A percentile compares a stretch with the other conserved stretches of the same genome.
Evolutionary conservation across 2,113 vertebrate species (phyloP).

Genomic region (Merops nubicus): DNA sequence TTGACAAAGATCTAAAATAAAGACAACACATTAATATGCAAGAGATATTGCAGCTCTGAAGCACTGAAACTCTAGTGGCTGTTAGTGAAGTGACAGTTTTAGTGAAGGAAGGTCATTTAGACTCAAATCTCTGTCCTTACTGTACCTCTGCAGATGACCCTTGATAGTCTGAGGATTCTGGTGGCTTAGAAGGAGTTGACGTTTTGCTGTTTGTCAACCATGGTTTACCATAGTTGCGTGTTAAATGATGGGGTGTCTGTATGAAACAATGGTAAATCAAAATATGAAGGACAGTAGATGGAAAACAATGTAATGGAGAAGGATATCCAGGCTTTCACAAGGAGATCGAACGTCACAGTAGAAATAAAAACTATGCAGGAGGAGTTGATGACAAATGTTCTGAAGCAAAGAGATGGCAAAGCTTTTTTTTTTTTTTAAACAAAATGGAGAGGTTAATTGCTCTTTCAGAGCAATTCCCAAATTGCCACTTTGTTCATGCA

Average conservation of each 20-base stretch:
- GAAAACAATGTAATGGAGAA: constrained; percentile 74
- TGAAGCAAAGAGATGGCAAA: neutral
- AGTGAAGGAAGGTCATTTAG: constrained; percentile 63
- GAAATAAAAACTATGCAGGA: constrained; percentile 53
- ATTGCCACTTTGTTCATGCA: neutral
- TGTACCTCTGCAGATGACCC: constrained; percentile 96
- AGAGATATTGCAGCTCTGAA: constrained; percentile 5
- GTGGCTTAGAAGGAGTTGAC: constrained; percentile 93
- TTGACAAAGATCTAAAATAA: constrained; percentile 22
- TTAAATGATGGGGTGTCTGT: constrained; percentile 97
- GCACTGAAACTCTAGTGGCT: constrained; percentile 53
- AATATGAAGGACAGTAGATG: constrained; percentile 75
- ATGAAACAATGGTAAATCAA: constrained; percentile 94
- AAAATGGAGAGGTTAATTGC: neutral
- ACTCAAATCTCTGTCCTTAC: constrained; percentile 76
- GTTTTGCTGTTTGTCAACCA: constrained; percentile 99
- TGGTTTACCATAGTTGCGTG: constrained; percentile 99
- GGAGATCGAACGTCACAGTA: constrained; percentile 39
- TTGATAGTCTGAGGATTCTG: constrained; percentile 92
- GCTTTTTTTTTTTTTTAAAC: neutral
- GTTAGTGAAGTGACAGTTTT: constrained; percentile 70
- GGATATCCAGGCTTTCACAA: constrained; percentile 37
- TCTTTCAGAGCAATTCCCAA: neutral
- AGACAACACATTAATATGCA: constrained; percentile 8
- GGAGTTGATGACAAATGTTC: constrained; percentile 53